phyloP scores from a whole-genome alignment of 2,888 invertebrate genomes.

The Drosophila recens region DNA sequence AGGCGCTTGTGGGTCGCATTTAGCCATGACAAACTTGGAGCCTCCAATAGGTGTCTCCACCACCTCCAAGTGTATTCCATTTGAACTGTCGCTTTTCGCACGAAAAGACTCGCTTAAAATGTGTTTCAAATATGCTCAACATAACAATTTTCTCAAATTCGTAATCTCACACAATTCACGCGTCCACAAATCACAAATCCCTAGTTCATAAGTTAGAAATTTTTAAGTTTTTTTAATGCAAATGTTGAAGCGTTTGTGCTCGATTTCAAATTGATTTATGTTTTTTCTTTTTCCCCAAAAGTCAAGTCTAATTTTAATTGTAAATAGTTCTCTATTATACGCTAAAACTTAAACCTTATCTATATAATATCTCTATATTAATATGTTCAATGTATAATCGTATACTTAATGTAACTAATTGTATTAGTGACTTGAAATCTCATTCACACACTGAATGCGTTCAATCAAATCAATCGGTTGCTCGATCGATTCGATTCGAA shows the following conservation, averaged over 20 bases:
- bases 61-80: constrained; percentile 73
- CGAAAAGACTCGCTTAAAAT: constrained; percentile 29
- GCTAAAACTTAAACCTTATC: constrained; percentile 12
- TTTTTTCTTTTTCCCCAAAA: constrained; percentile 26
- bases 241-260: constrained; percentile 71
- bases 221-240: constrained; percentile 53
- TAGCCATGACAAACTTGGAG: constrained; percentile 39
- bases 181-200: constrained; percentile 53
- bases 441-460: constrained; percentile 61
- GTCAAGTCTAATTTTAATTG: constrained; percentile 52
- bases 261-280: constrained; percentile 36
- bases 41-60: constrained; percentile 3
- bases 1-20: constrained; percentile 88
- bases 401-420: constrained; percentile 48
- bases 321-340: constrained; percentile 59
- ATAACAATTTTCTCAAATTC: constrained; percentile 34
- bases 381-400: constrained; percentile 55
- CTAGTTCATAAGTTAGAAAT: constrained; percentile 51
- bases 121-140: constrained; percentile 31
- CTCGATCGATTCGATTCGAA: constrained; percentile 33
- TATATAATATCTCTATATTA: constrained; percentile 25
- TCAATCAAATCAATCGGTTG: constrained; percentile 17
- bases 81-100: constrained; percentile 42
- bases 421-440: constrained; percentile 67
- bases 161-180: constrained; percentile 48